Evolutionary conservation across 1,140 invertebrate species (phyloP).

Genomic region (Drosophila chauvacae): DNA sequence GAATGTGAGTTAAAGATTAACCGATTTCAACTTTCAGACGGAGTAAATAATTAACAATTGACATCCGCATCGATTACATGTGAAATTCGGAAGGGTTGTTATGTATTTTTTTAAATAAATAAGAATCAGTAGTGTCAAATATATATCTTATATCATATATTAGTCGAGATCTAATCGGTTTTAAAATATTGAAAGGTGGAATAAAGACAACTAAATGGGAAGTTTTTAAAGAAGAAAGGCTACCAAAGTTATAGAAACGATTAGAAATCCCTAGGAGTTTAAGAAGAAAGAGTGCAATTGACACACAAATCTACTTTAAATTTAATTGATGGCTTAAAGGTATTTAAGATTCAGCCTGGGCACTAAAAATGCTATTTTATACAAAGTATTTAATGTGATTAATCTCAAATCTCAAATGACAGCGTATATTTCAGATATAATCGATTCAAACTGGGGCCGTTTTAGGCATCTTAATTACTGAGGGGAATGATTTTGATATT

Average conservation of each 20-base stretch:
- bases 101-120: background rate
- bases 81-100: background rate
- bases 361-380: background rate
- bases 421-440: background rate
- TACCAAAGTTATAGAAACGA: background rate
- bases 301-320: background rate
- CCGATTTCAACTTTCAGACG: conserved; percentile 13
- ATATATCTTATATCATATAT: too few relatives aligned
- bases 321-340: background rate
- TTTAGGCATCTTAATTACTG: conserved; percentile 3
- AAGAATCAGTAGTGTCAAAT: background rate
- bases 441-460: background rate
- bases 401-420: background rate
- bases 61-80: conserved; percentile 10
- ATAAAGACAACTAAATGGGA: background rate
- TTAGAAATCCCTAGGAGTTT: background rate
- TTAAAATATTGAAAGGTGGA: background rate
- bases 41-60: background rate
- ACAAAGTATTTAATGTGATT: background rate
- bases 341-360: background rate
- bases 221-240: background rate
- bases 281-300: background rate
- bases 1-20: conserved; percentile 29
- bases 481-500: background rate
- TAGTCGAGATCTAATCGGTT: background rate